Base-by-base conservation (phyloP, 1,140 invertebrate species). In the Trichonephila clavipes region DNA sequence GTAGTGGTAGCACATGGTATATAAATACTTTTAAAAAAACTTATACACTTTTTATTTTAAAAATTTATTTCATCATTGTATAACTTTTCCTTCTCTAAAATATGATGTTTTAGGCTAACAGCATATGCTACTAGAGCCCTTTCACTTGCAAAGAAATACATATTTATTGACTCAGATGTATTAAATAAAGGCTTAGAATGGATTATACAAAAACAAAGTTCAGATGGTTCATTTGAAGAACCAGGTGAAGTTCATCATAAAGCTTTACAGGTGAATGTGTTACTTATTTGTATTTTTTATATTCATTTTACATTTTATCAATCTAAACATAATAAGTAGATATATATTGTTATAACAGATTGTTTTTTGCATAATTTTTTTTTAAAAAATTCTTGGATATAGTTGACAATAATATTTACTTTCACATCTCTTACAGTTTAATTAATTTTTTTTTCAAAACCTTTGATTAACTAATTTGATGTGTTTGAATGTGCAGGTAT, bases 111-210 rank as follows among this genome's bases (percentile, higher is more conserved):
- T 16, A 98, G 97, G 97, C 96, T 99, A 93, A 99, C 99, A 8
- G 98, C 99, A 8, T 99, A 99, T 95, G 98, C 99, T 0, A 97
- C 97, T 0, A 97, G 98, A 95, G 98, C 98, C 61, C 97, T 99
- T 95, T 97, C 97, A 21, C 97, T 98, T 95, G 98, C 98, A 6
- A 96, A 97, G 83, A 96, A 97, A 24, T 98, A 94, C 62, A 98
- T 99, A 72, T 97, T 97, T 88, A 97, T 99, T 85, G 98, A 98
- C 94, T 94, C 96, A 61, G 94, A 96, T 61, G 97, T 99, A 87
- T 97, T 99, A 77, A 96, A 96, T 8, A 96, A 97, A 82, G 97
- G 98, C 8, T 96, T 99, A 12, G 96, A 97, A 51, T 99, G 98
- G 97, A 96, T 99, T 86, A 96, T 97, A 0, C 96, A 96, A 19